phyloP scores from a whole-genome alignment of 2,888 invertebrate genomes.

The Cheilosia pagana region DNA sequence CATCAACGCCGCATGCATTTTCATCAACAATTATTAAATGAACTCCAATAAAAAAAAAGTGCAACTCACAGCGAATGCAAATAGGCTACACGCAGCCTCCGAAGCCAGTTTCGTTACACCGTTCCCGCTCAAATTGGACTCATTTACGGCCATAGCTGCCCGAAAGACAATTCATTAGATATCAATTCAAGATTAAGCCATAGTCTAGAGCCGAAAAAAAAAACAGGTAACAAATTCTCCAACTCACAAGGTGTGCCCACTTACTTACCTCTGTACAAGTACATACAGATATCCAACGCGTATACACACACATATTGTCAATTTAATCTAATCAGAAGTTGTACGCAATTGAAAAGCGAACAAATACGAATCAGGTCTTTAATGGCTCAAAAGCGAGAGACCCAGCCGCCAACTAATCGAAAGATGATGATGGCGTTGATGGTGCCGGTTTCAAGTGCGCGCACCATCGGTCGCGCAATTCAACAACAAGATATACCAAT shows the following conservation, averaged over 20 bases:
- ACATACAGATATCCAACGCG: no score
- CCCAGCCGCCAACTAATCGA: conserved; percentile 49
- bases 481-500: conserved; percentile 49
- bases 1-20: conserved; percentile 35
- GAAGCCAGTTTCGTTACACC: neutral
- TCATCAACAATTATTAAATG: conserved; percentile 34
- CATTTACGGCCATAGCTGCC: conserved; percentile 49
- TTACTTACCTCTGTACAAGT: no score
- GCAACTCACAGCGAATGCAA: conserved; percentile 43
- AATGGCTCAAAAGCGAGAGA: conserved; percentile 42
- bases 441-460: conserved; percentile 59
- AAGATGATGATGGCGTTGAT: conserved; percentile 57
- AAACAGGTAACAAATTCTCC: conserved; percentile 45
- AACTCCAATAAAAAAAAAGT: conserved; percentile 16
- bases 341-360: conserved; percentile 41
- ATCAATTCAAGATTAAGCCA: conserved; percentile 58
- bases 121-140: conserved; percentile 37
- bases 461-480: conserved; percentile 43
- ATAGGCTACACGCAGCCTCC: conserved; percentile 10
- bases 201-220: conserved; percentile 32
- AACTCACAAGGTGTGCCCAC: conserved; percentile 56
- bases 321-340: conserved; percentile 66
- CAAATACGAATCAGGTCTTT: conserved; percentile 49
- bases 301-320: conserved; percentile 56
- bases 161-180: conserved; percentile 71